A percentile compares a stretch with the other conserved stretches of the same genome.
phyloP scores from a whole-genome alignment of 1,140 invertebrate species.

The Mizuhopecten yessoensis region DNA sequence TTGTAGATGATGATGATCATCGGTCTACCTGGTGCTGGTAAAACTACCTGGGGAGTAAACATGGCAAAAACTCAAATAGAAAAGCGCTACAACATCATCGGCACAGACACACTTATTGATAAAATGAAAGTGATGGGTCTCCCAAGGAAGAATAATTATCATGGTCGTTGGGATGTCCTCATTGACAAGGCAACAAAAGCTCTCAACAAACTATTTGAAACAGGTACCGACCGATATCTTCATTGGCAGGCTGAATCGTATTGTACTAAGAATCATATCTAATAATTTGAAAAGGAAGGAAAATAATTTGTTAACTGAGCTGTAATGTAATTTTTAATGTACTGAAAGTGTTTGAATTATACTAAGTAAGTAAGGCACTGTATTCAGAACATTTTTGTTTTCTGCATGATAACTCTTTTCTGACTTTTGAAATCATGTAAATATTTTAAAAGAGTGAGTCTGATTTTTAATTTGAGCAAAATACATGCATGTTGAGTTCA shows the following conservation, averaged over 20 bases:
- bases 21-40: constrained; percentile 94
- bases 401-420: too few relatives aligned
- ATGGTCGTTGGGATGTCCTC: constrained; percentile 92
- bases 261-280: too few relatives aligned
- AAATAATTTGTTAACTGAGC: too few relatives aligned
- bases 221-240: constrained; percentile 80
- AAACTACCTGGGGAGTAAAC: constrained; percentile 94
- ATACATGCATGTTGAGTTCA: too few relatives aligned
- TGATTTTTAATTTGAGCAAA: too few relatives aligned
- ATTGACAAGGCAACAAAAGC: constrained; percentile 93
- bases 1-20: constrained; percentile 93
- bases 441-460: too few relatives aligned
- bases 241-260: not conserved
- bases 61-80: constrained; percentile 89
- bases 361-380: too few relatives aligned
- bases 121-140: constrained; percentile 94
- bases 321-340: too few relatives aligned
- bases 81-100: constrained; percentile 93
- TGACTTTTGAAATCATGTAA: too few relatives aligned
- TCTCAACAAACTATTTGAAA: constrained; percentile 92
- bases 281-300: too few relatives aligned
- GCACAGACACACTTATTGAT: constrained; percentile 92
- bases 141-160: constrained; percentile 88
- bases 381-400: too few relatives aligned
- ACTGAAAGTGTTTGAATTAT: too few relatives aligned